Conservation (phyloP, 1,140 invertebrate genomes). For the Branchinecta lindahli region DNA sequence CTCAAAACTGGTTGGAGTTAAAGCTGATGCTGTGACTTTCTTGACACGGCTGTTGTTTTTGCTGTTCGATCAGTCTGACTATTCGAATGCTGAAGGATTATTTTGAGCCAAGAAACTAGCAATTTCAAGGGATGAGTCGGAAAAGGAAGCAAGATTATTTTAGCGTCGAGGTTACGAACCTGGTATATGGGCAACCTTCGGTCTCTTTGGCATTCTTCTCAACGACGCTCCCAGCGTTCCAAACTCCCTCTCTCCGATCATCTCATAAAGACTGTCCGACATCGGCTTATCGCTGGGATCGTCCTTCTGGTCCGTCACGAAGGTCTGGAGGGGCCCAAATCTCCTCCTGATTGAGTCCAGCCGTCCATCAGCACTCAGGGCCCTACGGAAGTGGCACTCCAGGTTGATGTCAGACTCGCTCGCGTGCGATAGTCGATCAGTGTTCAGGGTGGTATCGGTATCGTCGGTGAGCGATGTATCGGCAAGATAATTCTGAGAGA, state of each 20-base stretch:
- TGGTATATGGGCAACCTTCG: conserved; percentile 2
- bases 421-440: neutral
- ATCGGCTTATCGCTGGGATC: neutral
- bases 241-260: neutral
- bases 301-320: neutral
- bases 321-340: neutral
- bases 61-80: no score
- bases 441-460: neutral
- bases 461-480: neutral
- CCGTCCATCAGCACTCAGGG: neutral
- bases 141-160: no score
- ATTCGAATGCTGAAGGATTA: no score
- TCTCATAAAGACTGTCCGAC: neutral
- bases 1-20: no score
- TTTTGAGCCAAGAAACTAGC: no score
- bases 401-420: conserved; percentile 6
- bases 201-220: conserved; percentile 1
- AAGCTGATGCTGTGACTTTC: no score
- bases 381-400: neutral
- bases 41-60: no score
- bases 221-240: neutral
- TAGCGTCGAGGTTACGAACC: neutral
- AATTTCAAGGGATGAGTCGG: no score
- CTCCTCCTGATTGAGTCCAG: neutral
- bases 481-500: neutral